These are phyloP conservation scores for Hypomesus transpacificus DNA, from an alignment of 2,113 vertebrate genomes.

Conservation along the genomic window DNA sequence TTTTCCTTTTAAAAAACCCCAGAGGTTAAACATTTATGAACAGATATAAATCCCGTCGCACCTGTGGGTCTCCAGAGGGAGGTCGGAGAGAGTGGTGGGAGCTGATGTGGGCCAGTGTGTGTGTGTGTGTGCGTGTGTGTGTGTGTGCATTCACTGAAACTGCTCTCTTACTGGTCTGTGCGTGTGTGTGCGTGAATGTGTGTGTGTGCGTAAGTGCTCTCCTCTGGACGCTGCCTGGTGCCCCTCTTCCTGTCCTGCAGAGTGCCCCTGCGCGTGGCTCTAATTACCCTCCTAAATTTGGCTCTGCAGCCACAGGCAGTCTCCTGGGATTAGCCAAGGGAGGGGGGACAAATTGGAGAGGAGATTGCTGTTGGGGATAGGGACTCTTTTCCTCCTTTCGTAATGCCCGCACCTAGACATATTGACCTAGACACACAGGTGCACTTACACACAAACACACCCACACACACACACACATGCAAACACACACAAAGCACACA, in stretches of 20 bases:
- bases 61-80: conserved; percentile 42
- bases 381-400: conserved; percentile 65
- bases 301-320: conserved; percentile 74
- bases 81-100: conserved; percentile 41
- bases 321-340: conserved; percentile 71
- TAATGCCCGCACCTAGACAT: conserved; percentile 67
- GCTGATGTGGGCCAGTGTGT: conserved; percentile 3
- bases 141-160: neutral
- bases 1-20: conserved; percentile 50
- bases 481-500: neutral
- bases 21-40: conserved; percentile 59
- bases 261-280: conserved; percentile 58
- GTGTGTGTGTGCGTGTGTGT: conserved; percentile 11
- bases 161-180: neutral
- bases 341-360: conserved; percentile 80
- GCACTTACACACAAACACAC: neutral
- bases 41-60: conserved; percentile 56
- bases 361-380: conserved; percentile 80
- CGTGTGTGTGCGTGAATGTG: neutral
- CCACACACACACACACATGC: neutral
- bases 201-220: conserved; percentile 39
- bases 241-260: conserved; percentile 60
- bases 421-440: conserved; percentile 18
- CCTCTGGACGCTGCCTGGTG: conserved; percentile 68
- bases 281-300: conserved; percentile 89